Evolutionary conservation across 2,888 invertebrate genomes (phyloP), one percentile per base, ranked within the genome.

Genomic region (Malachius bipustulatus): DNA sequence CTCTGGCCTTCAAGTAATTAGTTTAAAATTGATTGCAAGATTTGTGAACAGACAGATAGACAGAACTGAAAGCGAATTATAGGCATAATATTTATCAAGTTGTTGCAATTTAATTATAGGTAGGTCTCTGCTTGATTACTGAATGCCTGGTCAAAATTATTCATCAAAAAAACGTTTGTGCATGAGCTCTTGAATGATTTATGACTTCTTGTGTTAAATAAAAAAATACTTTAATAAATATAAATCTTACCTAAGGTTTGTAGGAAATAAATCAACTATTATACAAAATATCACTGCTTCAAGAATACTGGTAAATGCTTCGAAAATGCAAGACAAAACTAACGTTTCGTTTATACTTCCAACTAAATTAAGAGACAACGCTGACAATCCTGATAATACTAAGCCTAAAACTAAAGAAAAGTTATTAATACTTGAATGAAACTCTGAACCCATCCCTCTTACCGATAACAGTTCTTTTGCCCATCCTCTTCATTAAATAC

Each of bases 241-340:
- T 24, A 6, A 8, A 6, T 64, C 29, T 30, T 30, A 45, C 45
- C 45, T 43, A 13, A 45, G 38, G 32, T 38, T 36, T 3, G 41
- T 41, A 3, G 41, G 41, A 49, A 71, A 71, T 46, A 71, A 66
- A 52, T 71, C 71, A 45, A 70, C 70, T 32, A 71, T 69, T 37
- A 69, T 66, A 41, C 71, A 70, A 52, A 71, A 73, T 3, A 74
- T 61, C 15, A 73, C 71, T 0, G 73, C 69, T 50, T 73, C 73
- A 0, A 71, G 67, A 54, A 72, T 70, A 54, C 71, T 70, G 48
- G 72, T 69, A 47, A 73, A 64, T 35, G 73, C 69, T 49, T 73
- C 73, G 42, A 73, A 73, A 35, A 72, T 57, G 43, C 72, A 72
- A 9, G 71, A 71, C 19, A 73, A 55, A 12, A 70, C 49, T 33